phyloP scores from a whole-genome alignment of 2,797 vertebrate genomes.

The Poeciliopsis turneri region DNA sequence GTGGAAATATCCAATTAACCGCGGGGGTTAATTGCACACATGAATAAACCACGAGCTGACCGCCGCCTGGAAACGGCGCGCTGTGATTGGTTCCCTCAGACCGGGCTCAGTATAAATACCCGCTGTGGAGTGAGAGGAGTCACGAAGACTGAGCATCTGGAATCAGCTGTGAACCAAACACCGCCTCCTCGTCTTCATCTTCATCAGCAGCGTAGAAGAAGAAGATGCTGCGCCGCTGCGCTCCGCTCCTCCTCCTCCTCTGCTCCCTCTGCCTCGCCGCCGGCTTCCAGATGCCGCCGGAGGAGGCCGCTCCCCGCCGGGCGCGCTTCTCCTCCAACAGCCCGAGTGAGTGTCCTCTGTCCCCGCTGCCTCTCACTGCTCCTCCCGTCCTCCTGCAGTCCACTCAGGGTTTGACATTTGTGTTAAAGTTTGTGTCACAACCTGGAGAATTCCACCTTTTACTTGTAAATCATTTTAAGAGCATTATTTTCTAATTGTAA shows the following conservation, averaged over 20 bases:
- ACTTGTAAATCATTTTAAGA: not conserved
- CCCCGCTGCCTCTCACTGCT: not conserved
- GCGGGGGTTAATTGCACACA: constrained; percentile 33
- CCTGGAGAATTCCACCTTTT: not conserved
- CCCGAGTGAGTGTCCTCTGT: constrained; percentile 72
- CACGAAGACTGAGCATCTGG: not conserved
- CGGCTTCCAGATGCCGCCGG: constrained; percentile 60
- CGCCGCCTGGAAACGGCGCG: constrained; percentile 4
- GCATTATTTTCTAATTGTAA: not conserved
- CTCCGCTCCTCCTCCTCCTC: constrained; percentile 62
- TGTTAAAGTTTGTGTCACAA: not conserved
- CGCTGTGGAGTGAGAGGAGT: not conserved
- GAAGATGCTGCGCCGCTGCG: constrained; percentile 63
- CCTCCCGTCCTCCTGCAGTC: not conserved
- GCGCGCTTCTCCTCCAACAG: constrained; percentile 79
- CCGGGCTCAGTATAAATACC: constrained; percentile 35
- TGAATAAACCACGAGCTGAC: constrained; percentile 47
- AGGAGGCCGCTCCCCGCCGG: constrained; percentile 71
- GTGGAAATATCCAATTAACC: constrained; percentile 60
- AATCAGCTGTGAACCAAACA: not conserved
- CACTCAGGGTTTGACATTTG: not conserved
- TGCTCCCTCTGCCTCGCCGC: constrained; percentile 51
- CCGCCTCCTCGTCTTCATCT: not conserved
- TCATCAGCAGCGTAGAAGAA: not conserved
- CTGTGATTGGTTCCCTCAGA: constrained; percentile 49